Evolutionary conservation across 2,797 vertebrate genomes (phyloP), one percentile per base, ranked within the genome.

Genomic region (Bovichtus diacanthus): DNA sequence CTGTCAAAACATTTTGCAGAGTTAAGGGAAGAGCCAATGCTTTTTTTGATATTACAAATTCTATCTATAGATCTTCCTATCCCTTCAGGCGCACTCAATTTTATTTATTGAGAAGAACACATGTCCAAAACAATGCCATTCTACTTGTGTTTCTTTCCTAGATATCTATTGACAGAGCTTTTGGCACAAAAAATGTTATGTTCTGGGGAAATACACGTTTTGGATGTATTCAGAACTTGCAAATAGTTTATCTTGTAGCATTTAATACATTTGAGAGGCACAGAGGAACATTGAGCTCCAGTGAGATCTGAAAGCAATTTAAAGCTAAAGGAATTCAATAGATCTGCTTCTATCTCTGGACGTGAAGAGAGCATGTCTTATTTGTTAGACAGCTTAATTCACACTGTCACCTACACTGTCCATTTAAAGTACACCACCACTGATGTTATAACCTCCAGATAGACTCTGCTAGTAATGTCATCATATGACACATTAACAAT

Each of bases 351-450:
- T 38, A n/a, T 70, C 70, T 85, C 34, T 62, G 51, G 66, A 72
- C 41, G 60, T 47, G 23, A 61, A 46, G 38, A 74, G 50, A 39
- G 53, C 19, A 11, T n/a, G 68, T 82, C 75, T 80, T 67, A 67
- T 87, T 84, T 78, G 50, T 71, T 36, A 15, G 78, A 80, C 73
- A 84, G 61, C 85, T 87, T 87, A 84, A 86, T 78, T 88, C 85
- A 78, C 76, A 68, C 74, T 75, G 81, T 85, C 86, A 81, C 74
- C 78, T 84, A 81, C 73, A 75, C 61, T 82, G 86, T 84, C 82
- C 73, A 70, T 70, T 88, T 61, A 65, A 85, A 70, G 53, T 74
- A 50, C 76, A 62, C 23, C 44, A 59, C 64, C 74, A 64, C 81
- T 66, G 61, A 59, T 58, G 64, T 65, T 82, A 47, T 69, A 85